These are phyloP conservation scores for Drosophila nigrodunni DNA, from an alignment of 1,140 invertebrate species.

Conservation along the genomic window DNA sequence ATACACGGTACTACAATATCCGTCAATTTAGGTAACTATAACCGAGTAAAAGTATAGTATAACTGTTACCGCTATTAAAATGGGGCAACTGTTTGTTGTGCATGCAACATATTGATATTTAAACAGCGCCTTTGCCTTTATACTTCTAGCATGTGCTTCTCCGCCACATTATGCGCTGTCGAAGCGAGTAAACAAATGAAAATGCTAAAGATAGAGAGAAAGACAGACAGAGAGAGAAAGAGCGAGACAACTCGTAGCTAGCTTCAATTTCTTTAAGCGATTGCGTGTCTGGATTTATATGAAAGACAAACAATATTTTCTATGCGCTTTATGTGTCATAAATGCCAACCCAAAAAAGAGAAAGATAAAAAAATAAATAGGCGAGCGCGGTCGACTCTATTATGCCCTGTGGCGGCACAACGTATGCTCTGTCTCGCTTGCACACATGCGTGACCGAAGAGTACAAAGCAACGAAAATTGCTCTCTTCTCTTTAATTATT, in stretches of 20 bases:
- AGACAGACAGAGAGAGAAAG: too few relatives aligned
- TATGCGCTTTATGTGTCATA: constrained; percentile 44
- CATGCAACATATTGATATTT: constrained; percentile 14
- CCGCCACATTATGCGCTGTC: constrained; percentile 6
- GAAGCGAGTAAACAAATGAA: constrained; percentile 1
- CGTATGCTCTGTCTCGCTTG: too few relatives aligned
- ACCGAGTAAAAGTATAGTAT: neutral
- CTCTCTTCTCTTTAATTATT: too few relatives aligned
- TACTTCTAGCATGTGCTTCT: neutral
- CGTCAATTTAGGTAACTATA: constrained; percentile 23
- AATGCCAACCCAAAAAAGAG: constrained; percentile 11
- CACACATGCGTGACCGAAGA: too few relatives aligned
- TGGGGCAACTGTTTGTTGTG: constrained; percentile 3
- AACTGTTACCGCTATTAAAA: neutral
- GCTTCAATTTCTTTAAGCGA: neutral
- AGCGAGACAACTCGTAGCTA: neutral
- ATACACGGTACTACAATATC: neutral
- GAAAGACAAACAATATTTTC: constrained; percentile 33
- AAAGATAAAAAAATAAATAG: too few relatives aligned
- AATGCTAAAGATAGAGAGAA: too few relatives aligned
- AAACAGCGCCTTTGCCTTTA: neutral
- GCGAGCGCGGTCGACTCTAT: too few relatives aligned
- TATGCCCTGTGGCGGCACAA: too few relatives aligned
- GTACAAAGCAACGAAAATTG: too few relatives aligned
- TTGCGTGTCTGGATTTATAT: constrained; percentile 35